These are phyloP conservation scores for Branchinecta lindahli DNA, from an alignment of 1,140 invertebrate genomes.

Conservation along the genomic window DNA sequence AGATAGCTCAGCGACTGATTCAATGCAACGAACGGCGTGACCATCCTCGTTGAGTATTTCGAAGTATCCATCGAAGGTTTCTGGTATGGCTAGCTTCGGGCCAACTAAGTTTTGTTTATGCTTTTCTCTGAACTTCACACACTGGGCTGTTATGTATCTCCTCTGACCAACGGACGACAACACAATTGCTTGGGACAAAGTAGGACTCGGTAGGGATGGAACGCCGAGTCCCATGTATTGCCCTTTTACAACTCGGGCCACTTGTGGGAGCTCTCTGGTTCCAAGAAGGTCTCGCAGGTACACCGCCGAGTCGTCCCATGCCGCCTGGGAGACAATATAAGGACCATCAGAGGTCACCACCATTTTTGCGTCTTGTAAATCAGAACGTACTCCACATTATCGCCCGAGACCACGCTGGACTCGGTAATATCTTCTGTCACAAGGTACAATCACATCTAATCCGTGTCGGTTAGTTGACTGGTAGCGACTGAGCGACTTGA, in stretches of 20 bases:
- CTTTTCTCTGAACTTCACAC: conserved; percentile 77
- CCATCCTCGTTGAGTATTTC: conserved; percentile 86
- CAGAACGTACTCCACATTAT: too few relatives aligned
- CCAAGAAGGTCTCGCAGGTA: conserved; percentile 66
- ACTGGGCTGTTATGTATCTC: conserved; percentile 47
- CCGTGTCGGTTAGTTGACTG: too few relatives aligned
- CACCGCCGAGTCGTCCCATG: not conserved
- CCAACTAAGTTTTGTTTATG: conserved; percentile 53
- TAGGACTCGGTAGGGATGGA: conserved; percentile 62
- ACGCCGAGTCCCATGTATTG: conserved; percentile 76
- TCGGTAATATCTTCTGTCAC: too few relatives aligned
- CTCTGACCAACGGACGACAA: conserved; percentile 63
- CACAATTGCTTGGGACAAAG: conserved; percentile 63
- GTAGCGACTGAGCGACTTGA: too few relatives aligned
- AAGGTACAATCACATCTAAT: too few relatives aligned
- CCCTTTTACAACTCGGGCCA: conserved; percentile 79
- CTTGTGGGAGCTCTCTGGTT: conserved; percentile 47
- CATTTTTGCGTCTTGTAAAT: not conserved
- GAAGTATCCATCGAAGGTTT: conserved; percentile 78
- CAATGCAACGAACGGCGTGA: conserved; percentile 67
- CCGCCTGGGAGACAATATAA: not conserved
- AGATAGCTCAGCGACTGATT: conserved; percentile 64
- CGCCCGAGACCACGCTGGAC: too few relatives aligned
- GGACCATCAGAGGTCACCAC: not conserved
- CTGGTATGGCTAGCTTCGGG: conserved; percentile 68